Evolutionary conservation across 2,113 vertebrate genomes (phyloP).

Genomic region (Saccopteryx bilineata): DNA sequence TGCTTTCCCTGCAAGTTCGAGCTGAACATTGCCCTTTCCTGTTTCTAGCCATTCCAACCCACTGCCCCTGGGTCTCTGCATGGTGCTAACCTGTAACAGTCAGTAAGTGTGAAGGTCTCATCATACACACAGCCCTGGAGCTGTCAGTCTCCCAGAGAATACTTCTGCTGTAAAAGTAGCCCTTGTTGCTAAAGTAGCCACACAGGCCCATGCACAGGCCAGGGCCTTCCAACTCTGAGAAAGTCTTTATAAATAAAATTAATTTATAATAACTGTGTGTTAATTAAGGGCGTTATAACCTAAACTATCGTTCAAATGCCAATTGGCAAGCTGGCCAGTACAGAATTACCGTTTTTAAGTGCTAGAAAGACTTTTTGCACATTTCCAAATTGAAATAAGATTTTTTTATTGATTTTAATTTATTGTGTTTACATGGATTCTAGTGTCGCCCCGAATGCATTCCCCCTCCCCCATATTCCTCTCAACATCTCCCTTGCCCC

Average conservation of each 20-base stretch:
- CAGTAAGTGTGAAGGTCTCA: slow-evolving; percentile 46
- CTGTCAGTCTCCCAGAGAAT: slow-evolving; percentile 2
- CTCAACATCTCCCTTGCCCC: too few relatives aligned
- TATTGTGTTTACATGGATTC: too few relatives aligned
- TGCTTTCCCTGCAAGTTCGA: neutral
- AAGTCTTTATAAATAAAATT: slow-evolving; percentile 23
- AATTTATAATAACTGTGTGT: too few relatives aligned
- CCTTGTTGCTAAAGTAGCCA: neutral
- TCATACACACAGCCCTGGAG: slow-evolving; percentile 21
- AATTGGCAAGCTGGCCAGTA: neutral
- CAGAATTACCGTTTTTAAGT: neutral
- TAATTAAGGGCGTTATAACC: neutral
- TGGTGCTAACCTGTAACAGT: slow-evolving; percentile 6
- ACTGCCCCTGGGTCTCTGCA: slow-evolving; percentile 6
- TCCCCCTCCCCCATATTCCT: too few relatives aligned
- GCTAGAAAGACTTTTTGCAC: neutral
- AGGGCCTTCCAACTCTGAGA: neutral
- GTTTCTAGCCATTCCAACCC: neutral
- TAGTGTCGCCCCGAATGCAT: too few relatives aligned
- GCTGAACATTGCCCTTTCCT: neutral
- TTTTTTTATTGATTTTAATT: neutral
- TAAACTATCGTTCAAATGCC: neutral
- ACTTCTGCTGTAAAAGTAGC: slow-evolving; percentile 26
- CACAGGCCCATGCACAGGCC: neutral
- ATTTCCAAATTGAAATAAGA: neutral